Evolutionary conservation across 2,797 vertebrate genomes (phyloP).

Genomic region (Neostethus bicornis): DNA sequence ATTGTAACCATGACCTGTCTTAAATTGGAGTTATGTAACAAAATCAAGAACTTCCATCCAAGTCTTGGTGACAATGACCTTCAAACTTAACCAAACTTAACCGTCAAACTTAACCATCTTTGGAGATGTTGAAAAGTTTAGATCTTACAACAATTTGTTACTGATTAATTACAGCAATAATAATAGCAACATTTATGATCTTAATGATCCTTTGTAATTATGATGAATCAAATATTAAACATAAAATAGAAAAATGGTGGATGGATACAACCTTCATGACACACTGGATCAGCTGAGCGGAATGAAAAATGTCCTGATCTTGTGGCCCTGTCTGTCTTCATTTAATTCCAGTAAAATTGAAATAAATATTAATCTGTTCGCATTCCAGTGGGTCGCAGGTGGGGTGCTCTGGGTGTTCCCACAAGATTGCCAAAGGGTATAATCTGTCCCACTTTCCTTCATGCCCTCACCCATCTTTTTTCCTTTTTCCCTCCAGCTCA

Average conservation of each 20-base stretch:
- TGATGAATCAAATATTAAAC: not conserved
- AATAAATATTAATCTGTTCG: not conserved
- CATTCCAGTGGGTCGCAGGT: too few species aligned
- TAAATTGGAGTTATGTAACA: not conserved
- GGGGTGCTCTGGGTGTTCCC: too few species aligned
- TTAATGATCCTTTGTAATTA: not conserved
- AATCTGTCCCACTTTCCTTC: not conserved
- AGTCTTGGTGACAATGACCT: too few species aligned
- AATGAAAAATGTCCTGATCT: not conserved
- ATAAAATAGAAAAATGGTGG: not conserved
- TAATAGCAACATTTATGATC: not conserved
- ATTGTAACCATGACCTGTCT: not conserved
- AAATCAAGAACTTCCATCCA: too few species aligned
- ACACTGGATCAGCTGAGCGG: not conserved
- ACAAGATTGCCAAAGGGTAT: too few species aligned
- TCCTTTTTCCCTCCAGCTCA: slow-evolving; percentile 60
- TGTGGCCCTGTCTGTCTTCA: not conserved
- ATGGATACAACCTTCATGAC: not conserved
- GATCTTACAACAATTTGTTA: too few species aligned
- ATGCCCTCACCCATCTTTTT: not conserved
- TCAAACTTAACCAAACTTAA: too few species aligned
- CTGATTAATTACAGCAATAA: too few species aligned
- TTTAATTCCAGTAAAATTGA: not conserved
- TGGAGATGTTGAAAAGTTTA: too few species aligned
- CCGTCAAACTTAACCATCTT: too few species aligned